These are phyloP conservation scores for Euphysa ruthae DNA, from an alignment of 30 jellyfish, hydroid and myxozoan species.

Conservation along the genomic window DNA sequence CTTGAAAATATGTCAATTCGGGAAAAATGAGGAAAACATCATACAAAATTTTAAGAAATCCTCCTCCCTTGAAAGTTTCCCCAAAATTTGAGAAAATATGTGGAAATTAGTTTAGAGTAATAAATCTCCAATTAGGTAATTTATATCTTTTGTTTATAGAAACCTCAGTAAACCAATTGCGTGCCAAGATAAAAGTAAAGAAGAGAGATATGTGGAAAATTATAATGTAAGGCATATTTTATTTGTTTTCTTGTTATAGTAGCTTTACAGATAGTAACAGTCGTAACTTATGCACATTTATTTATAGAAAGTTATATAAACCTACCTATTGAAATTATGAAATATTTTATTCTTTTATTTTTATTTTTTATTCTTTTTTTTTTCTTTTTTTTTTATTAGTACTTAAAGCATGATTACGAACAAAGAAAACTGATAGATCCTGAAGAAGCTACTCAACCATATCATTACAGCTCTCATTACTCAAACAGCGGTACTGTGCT, in stretches of 20 bases:
- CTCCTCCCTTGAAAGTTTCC: no score
- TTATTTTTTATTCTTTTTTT: neutral
- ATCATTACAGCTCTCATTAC: conserved; percentile 94
- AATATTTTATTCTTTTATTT: no score
- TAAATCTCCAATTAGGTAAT: no score
- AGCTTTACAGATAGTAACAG: no score
- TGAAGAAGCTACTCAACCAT: conserved; percentile 86
- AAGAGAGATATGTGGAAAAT: conserved; percentile 61
- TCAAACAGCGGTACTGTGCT: conserved; percentile 96
- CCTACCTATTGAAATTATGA: no score
- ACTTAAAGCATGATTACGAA: conserved; percentile 76
- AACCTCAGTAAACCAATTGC: conserved; percentile 88
- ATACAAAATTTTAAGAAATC: no score
- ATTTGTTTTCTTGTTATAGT: neutral
- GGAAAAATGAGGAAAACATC: no score
- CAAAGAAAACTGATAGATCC: conserved; percentile 46
- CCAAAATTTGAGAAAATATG: no score
- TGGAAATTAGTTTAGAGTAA: no score
- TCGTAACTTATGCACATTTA: no score
- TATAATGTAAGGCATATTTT: conserved; percentile 41
- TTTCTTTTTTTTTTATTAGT: conserved; percentile 28
- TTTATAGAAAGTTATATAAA: no score
- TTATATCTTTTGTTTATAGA: conserved; percentile 12
- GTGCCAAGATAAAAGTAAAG: conserved; percentile 70
- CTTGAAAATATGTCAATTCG: no score